phyloP scores from a whole-genome alignment of 2,113 vertebrate genomes.

The Isurus oxyrinchus region DNA sequence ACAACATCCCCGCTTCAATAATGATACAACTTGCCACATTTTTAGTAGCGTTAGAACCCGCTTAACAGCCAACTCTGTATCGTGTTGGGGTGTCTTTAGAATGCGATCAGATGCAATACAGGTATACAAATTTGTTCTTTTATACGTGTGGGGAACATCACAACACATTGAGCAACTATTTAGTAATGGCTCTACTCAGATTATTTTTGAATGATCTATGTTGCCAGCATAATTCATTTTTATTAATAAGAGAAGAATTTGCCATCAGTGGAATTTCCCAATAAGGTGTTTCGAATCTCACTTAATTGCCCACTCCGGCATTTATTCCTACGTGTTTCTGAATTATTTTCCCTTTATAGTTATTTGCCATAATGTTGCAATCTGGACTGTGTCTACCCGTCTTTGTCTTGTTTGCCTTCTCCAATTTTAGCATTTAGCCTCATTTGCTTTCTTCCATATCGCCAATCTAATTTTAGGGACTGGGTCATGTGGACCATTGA shows the following conservation, averaged over 20 bases:
- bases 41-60: neutral
- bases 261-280: neutral
- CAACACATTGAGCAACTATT: neutral
- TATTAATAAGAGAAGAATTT: neutral
- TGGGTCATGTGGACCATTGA: too few relatives aligned
- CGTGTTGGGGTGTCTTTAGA: neutral
- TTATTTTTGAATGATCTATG: neutral
- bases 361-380: neutral
- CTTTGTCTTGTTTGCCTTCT: neutral
- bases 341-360: neutral
- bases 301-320: neutral
- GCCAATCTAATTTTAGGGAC: neutral
- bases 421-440: neutral
- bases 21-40: neutral
- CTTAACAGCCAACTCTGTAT: neutral
- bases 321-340: neutral
- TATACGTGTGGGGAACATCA: neutral
- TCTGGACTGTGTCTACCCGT: neutral
- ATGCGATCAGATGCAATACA: neutral
- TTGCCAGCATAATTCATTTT: neutral
- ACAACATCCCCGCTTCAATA: too few relatives aligned
- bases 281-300: neutral
- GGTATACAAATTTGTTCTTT: neutral
- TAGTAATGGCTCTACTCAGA: neutral
- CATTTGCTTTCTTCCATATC: neutral